Evolutionary conservation across 2,113 vertebrate genomes (phyloP), one percentile per base, ranked within the genome.

Genomic region (human (Homo sapiens)): DNA sequence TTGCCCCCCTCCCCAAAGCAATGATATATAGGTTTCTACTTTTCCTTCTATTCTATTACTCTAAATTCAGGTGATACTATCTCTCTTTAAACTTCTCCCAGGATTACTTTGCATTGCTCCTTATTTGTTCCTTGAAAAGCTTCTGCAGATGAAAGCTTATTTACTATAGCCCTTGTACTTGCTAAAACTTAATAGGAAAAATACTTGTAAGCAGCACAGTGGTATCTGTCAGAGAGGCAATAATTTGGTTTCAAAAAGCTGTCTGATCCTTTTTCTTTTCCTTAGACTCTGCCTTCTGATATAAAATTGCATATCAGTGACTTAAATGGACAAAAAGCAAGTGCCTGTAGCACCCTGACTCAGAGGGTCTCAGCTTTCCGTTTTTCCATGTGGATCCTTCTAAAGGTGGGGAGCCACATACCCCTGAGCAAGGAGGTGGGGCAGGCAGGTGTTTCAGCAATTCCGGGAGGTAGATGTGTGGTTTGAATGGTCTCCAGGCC

Each of bases 231-330:
- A 98, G 92, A 96, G 96, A 97, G 92, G 95, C 97, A 98, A 98
- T 98, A 98, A 98, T 98, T 99, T 98, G 98, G 90, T 98, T 98
- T 98, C 98, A 97, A 97, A 98, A 98, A 98, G 97, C 97, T 98
- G 93, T 96, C 38, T 1, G 64, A 88, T 97, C 90, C 91, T 93
- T 93, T 98, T 97, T 93, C 83, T 98, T 97, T 96, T 93, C 25
- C 48, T 88, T 88, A 83, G 93, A 97, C 96, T 97, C 95, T 85
- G 79, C 97, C 89, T 87, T 81, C 97, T 98, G 98, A 97, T 98
- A 96, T 59, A 96, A 98, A 98, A 98, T 98, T 98, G 76, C 85
- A 93, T 97, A 64, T 93, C 16, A 55, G 97, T 79, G 72, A 88
- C 88, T 97, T 94, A 95, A 94, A 98, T 20, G 79, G 86, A 94